Evolutionary conservation across 2,797 vertebrate species (phyloP).

Genomic region (Perodicticus potto): DNA sequence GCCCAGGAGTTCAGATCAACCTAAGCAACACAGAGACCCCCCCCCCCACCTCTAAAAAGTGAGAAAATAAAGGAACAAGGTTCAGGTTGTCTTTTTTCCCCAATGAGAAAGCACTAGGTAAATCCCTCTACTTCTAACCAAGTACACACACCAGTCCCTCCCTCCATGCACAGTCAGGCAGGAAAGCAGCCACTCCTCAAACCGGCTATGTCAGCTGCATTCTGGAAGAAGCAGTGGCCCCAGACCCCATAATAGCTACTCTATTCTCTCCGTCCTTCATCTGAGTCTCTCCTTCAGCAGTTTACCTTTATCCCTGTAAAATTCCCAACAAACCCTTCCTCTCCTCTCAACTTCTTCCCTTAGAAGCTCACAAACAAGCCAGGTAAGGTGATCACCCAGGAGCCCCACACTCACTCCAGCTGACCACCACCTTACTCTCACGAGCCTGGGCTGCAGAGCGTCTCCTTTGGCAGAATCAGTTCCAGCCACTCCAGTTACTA

Average conservation of each 20-base stretch:
- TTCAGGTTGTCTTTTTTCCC: neutral
- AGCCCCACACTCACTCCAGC: constrained; percentile 9
- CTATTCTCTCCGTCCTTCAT: neutral
- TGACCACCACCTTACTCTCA: neutral
- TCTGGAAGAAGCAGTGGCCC: neutral
- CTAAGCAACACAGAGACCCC: neutral
- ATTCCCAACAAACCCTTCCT: neutral
- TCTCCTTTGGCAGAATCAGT: neutral
- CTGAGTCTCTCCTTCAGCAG: neutral
- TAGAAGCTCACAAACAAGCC: neutral
- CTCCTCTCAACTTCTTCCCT: neutral
- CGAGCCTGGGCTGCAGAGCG: constrained; percentile 55
- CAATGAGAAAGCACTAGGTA: neutral
- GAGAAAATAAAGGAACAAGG: neutral
- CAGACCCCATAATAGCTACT: neutral
- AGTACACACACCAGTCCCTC: neutral
- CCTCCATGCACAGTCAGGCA: neutral
- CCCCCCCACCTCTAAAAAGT: neutral
- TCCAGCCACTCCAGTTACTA: constrained; percentile 18
- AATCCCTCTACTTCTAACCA: neutral
- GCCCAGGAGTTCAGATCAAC: neutral
- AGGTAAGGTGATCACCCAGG: neutral
- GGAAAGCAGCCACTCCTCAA: neutral
- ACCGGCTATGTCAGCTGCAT: neutral
- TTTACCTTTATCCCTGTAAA: neutral